Percentiles rank a stretch among this genome's conserved stretches.
phyloP scores from a whole-genome alignment of 2,888 invertebrate species.

The Oconnorella tubifera region DNA sequence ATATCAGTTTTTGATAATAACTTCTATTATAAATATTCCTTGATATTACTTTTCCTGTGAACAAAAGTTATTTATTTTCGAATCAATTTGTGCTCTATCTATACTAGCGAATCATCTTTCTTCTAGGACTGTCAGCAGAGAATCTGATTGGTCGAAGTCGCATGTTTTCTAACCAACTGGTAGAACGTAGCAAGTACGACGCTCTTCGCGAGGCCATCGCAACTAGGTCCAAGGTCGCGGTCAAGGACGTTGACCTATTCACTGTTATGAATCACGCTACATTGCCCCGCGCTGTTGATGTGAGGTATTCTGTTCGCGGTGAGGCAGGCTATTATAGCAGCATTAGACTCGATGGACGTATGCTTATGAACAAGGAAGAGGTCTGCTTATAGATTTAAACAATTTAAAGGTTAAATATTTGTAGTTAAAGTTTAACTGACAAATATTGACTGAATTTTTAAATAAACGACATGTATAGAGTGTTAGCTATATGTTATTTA shows the following conservation, averaged over 20 bases:
- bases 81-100: conserved; percentile 22
- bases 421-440: too few relatives aligned
- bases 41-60: too few relatives aligned
- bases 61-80: too few relatives aligned
- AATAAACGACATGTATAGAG: too few relatives aligned
- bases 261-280: conserved; percentile 78
- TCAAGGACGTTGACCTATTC: conserved; percentile 88
- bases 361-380: conserved; percentile 56
- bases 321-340: conserved; percentile 91
- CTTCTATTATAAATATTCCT: too few relatives aligned
- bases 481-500: too few relatives aligned
- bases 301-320: conserved; percentile 89
- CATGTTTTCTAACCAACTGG: too few relatives aligned
- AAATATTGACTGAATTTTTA: too few relatives aligned
- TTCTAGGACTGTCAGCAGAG: too few relatives aligned
- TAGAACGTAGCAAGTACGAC: conserved; percentile 78
- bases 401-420: neutral
- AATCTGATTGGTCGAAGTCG: too few relatives aligned
- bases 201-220: conserved; percentile 85
- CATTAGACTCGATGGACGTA: conserved; percentile 86
- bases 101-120: too few relatives aligned
- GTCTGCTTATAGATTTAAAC: conserved; percentile 32
- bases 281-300: conserved; percentile 77
- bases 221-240: conserved; percentile 76
- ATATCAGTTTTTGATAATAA: too few relatives aligned